Evolutionary conservation across 37 sponge, comb jelly and placozoan species (phyloP).

Genomic region (Bolinopsis microptera): DNA sequence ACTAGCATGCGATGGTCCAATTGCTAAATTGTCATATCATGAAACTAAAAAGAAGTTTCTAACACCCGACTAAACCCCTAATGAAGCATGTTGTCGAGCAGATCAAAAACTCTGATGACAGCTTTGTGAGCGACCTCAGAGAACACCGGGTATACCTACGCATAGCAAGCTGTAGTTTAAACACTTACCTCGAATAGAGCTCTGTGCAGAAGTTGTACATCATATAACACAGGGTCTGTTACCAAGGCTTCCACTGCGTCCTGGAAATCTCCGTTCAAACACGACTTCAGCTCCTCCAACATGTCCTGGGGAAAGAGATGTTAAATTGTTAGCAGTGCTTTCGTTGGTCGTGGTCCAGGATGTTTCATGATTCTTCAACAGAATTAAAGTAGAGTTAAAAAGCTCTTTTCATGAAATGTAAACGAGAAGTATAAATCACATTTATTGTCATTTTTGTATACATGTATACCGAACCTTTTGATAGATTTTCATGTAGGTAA

Average conservation of each 20-base stretch:
- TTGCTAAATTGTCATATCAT: no score
- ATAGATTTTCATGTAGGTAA: constrained; percentile 54
- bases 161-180: no score
- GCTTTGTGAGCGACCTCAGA: no score
- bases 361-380: not conserved
- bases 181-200: constrained; percentile 32
- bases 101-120: no score
- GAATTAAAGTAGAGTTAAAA: not conserved
- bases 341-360: not conserved
- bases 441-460: no score
- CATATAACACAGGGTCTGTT: constrained; percentile 44
- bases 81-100: no score
- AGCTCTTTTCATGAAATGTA: not conserved
- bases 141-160: no score
- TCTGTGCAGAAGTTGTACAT: constrained; percentile 54
- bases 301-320: not conserved
- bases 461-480: not conserved
- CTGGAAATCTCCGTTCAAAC: constrained; percentile 64
- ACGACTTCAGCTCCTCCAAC: constrained; percentile 47
- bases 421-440: not conserved
- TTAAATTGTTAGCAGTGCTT: not conserved
- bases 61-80: no score
- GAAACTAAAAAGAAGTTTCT: no score
- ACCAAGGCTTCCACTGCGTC: constrained; percentile 57
- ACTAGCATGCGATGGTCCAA: no score